Evolutionary conservation across 2,888 invertebrate species (phyloP), one percentile per base, ranked within the genome.

Genomic region (Coleophora flavipennella): DNA sequence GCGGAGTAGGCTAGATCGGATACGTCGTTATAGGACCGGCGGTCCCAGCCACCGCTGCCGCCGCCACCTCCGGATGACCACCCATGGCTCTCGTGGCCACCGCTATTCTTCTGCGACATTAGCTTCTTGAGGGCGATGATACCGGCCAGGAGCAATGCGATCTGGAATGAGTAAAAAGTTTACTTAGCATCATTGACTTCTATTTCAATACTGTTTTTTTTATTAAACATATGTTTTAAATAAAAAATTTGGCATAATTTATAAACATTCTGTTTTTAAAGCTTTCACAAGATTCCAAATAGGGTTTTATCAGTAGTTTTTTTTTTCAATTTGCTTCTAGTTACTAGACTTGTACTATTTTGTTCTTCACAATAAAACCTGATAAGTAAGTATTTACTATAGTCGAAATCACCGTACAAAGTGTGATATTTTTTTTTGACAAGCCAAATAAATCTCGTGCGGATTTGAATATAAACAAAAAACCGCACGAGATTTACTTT

Each of bases 81-180:
- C 7, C 89, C 87, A 33, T 85, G 81, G 45, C 83, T 79, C 32
- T 85, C 86, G 32, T 85, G 83, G 3, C 85, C 76, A 3, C 87
- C 83, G 11, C 87, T 80, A 32, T 88, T 86, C 66, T 92, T 92
- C 55, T 90, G 87, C 1, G 89, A 86, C 61, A 94, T 85, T 28
- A 94, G 77, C 69, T 94, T 95, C 87, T 95, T 94, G 35, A 94
- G 69, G 0, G 92, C 91, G 57, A 94, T 92, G 62, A 94, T 93
- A 46, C 93, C 90, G 3, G 94, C 89, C 31, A 95, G 78, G 8
- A 94, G 87, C 1, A 95, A 79, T 0, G 94, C 94, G 55, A 95
- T 92, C 85, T 92, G 91, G 43, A 90, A 89, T 41, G 33, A 40
- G 28, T 4, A 20, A 20, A 20, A 20, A 6, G 20, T 20, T 20